A percentile compares a stretch with the other conserved stretches of the same genome.
Conservation (phyloP, 2,888 invertebrate species). For the Lasius fuliginosus region DNA sequence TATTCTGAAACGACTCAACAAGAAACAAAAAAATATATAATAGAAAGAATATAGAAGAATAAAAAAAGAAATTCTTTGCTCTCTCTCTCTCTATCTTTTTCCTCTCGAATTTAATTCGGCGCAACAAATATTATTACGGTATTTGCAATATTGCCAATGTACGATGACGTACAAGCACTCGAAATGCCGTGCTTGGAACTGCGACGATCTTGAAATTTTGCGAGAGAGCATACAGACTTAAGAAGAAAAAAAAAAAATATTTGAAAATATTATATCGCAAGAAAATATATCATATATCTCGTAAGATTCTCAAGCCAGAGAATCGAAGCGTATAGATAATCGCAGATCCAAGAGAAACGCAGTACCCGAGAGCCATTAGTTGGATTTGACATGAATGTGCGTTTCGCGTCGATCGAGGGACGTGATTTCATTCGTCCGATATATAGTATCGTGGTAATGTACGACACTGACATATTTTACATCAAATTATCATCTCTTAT, state of each 20-base stretch:
- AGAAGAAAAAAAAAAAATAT: background rate
- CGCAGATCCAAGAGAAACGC: constrained; percentile 58
- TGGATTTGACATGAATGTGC: background rate
- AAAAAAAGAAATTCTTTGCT: background rate
- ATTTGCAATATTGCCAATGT: background rate
- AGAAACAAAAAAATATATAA: constrained; percentile 34
- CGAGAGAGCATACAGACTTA: constrained; percentile 13
- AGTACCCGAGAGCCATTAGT: constrained; percentile 63
- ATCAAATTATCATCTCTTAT: constrained; percentile 30
- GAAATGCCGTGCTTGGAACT: constrained; percentile 51
- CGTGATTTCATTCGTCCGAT: background rate
- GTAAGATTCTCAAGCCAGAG: background rate
- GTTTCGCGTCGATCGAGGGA: background rate
- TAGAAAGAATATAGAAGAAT: constrained; percentile 1
- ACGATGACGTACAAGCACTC: constrained; percentile 26
- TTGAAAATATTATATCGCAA: background rate
- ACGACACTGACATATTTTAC: constrained; percentile 11
- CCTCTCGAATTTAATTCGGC: constrained; percentile 26
- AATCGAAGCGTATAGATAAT: constrained; percentile 20
- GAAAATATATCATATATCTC: background rate
- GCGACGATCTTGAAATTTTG: constrained; percentile 38
- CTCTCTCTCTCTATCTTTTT: background rate
- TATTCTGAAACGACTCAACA: constrained; percentile 38
- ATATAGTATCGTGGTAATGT: background rate
- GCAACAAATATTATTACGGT: constrained; percentile 29